Evolutionary conservation across 2,797 vertebrate genomes (phyloP), one percentile per base, ranked within the genome.

Genomic region (Chanos chanos): DNA sequence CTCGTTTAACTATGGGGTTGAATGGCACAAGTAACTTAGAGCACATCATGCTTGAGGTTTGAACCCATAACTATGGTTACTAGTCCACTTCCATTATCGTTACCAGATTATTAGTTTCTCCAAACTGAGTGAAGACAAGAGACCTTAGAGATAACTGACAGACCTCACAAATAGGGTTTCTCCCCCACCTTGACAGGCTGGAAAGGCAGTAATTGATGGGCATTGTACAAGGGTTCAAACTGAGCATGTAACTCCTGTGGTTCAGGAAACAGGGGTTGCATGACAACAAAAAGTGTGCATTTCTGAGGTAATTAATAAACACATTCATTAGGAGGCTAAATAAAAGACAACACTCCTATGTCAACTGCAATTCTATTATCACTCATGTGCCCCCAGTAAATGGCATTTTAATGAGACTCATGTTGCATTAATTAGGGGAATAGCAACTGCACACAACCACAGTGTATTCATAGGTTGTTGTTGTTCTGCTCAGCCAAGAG

Each of bases 341-440:
- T 71, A 60, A 68, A 77, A 71, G 56, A 64, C 48, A 57, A 62
- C 18, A 0, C 9, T 33, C 6, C 56, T 74, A 72, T 75, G 80
- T 79, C 62, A 77, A 66, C 64, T 24, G n/a, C 51, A 57, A 7
- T 48, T 70, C 43, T 50, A 59, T 71, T 69, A 71, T 63, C 71
- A 70, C 65, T 79, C 68, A 72, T 67, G 71, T 58, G 7, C 58
- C 31, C 41, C 62, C 50, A 37, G 62, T 76, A 77, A 63, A 77
- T 66, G 65, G 59, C 48, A 53, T 72, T 75, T 81, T 70, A 80
- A 81, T 71, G 71, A 83, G 61, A 34, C n/a, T 64, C 59, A 53
- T 48, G 19, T 66, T 61, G 36, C 34, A 73, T 62, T 77, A 77
- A 83, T 85, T 80, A 75, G 55, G 24, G 40, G 34, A 12, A 64